Base-by-base conservation (phyloP, 2,888 invertebrate species). In the Helicoverpa assulta region DNA sequence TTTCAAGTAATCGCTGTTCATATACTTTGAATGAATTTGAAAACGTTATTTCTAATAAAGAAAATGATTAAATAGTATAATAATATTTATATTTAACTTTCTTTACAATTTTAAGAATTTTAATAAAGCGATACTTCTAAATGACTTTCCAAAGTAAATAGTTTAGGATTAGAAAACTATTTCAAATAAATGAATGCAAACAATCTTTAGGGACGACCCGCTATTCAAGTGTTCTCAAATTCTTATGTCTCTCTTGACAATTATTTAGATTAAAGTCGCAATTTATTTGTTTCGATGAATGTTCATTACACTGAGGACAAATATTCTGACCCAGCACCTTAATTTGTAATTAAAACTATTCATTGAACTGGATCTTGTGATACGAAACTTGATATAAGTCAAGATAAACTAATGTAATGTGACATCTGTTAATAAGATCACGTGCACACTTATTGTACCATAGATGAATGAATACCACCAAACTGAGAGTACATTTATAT, bases 121-220 rank as follows among this genome's bases (percentile, higher is more conserved):
- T 19, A 63, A 66, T 64, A 58, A 10, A 61, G 26, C 55, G 12
- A 33, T 52, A 74, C 55, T 61, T 40, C 37, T 56, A 56, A 70
- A 61, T 73, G 43, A 61, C 50, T 81, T 68, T 70, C 2, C 3
- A 26, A 74, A 74, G 65, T 67, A 55, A 58, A 69, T 57, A 73
- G 47, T 66, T 19, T 29, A 52, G 70, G 68, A 78, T 73, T 70
- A 74, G 65, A 74, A 73, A 78, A 80, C 79, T 81, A 78, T 78
- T 82, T 61, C 14, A 60, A 68, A 26, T 80, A 51, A 80, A 79
- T 75, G 64, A 75, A 66, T 50, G 21, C 57, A 64, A 70, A 69
- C 67, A 61, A 67, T 68, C 43, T 66, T 51, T 21, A 26, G 33
- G 54, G 56, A 52, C 59, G 59, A 61, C n/a, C 10, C 52, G 16